Evolutionary conservation across 1,140 invertebrate species (phyloP), one percentile per base, ranked within the genome.

Genomic region (Heterodera schachtii): DNA sequence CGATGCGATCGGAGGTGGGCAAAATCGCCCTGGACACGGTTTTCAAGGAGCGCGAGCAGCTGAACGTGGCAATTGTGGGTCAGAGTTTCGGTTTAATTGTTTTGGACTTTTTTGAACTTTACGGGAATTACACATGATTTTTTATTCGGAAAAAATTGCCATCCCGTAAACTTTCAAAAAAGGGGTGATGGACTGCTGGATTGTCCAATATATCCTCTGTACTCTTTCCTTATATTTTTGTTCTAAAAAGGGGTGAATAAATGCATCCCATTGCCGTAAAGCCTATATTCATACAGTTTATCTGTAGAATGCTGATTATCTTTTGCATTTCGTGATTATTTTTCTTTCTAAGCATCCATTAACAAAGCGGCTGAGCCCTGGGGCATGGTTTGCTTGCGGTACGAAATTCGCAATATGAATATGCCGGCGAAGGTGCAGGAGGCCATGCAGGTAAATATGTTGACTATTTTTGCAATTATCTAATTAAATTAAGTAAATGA

Each of bases 11-110:
- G 6, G 97, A 99, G 91, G 91, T 99, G 47, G 97, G 97, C 82
- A 98, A 98, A 93, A 99, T 99, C 90, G 93, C 94, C n/a, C 90
- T 99, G 82, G 97, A 99, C 90, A 96, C 95, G 90, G 95, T 99
- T 0, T 99, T 99, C 89, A 93, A 94, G 84, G 97, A 99, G 91
- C 93, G 97, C 90, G 97, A 98, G 91, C 94, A 93, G 80, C 92
- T 99, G 3, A 99, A 99, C 92, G 93, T 95, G n/a, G 93, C 93
- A 75, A 99, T 99, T 87, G 97, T 99, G 1, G 90, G 91, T 92
- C 84, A 46, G 57, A 80, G 49, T 71, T 75, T 44, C n/a, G 7
- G n/a, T 6, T 52, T 79, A 5, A 3, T 52, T 46, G 16, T 16
- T 76, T 85, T 82, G 41, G 2, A 74, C 73, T 8, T 71, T 4